Percentiles rank a stretch among this genome's conserved stretches.
Conservation (phyloP, 2,888 invertebrate genomes). For the Aproaerema taeniolella region DNA sequence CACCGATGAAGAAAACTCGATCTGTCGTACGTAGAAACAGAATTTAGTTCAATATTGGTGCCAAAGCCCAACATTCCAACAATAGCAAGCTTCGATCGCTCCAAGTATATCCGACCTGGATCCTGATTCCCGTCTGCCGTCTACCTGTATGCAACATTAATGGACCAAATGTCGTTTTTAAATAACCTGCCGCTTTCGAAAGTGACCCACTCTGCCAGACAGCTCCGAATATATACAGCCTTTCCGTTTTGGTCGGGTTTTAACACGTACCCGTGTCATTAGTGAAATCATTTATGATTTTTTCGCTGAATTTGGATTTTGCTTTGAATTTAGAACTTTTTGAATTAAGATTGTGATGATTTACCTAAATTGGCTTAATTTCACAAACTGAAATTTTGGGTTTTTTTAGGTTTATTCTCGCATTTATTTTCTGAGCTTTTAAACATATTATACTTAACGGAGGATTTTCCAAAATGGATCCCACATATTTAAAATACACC, state of each 20-base stretch:
- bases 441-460: no score
- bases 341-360: neutral
- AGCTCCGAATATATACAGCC: conserved; percentile 45
- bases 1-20: no score
- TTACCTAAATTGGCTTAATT: no score
- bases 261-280: conserved; percentile 13
- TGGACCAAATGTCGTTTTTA: conserved; percentile 62
- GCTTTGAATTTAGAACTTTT: conserved; percentile 2
- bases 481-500: no score
- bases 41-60: no score
- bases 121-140: no score
- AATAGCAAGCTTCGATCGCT: conserved; percentile 68
- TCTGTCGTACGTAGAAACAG: no score
- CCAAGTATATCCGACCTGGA: conserved; percentile 66
- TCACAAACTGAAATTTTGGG: no score
- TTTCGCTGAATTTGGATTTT: conserved; percentile 13
- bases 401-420: no score
- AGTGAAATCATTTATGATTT: conserved; percentile 31
- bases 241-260: conserved; percentile 31
- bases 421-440: no score
- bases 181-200: conserved; percentile 30
- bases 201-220: conserved; percentile 57
- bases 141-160: conserved; percentile 65
- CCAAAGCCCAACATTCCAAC: conserved; percentile 54
- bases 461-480: no score